Conservation (phyloP, 2,888 invertebrate species). For the Heliconius sara region DNA sequence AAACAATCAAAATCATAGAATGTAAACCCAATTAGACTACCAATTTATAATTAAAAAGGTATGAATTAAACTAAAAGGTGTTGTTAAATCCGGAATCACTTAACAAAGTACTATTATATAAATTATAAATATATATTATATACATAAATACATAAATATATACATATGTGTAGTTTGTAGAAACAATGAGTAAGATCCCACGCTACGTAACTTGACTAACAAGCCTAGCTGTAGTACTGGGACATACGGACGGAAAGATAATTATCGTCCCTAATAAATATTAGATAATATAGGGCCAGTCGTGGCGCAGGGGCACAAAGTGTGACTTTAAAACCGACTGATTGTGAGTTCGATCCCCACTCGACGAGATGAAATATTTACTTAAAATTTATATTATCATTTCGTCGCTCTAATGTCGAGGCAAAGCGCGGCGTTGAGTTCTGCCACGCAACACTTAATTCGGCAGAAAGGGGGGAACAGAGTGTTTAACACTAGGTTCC, state of each 20-base stretch:
- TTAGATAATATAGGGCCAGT: too few species aligned
- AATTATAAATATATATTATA: neutral
- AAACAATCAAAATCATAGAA: neutral
- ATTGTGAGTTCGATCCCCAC: too few species aligned
- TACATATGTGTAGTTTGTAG: conserved; percentile 14
- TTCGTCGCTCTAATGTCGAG: too few species aligned
- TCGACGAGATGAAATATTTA: too few species aligned
- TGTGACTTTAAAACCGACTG: too few species aligned
- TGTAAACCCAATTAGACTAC: neutral
- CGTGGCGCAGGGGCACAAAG: too few species aligned
- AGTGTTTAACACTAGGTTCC: too few species aligned
- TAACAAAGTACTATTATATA: conserved; percentile 17
- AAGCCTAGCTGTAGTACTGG: conserved; percentile 35
- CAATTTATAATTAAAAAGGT: conserved; percentile 23
- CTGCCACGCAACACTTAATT: too few species aligned
- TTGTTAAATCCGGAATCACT: conserved; percentile 10
- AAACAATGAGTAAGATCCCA: conserved; percentile 40
- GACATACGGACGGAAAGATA: conserved; percentile 29
- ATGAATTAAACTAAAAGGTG: conserved; percentile 20
- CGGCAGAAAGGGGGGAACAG: too few species aligned
- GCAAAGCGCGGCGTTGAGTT: too few species aligned
- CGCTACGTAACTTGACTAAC: conserved; percentile 41
- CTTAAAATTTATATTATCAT: too few species aligned
- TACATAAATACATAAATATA: neutral
- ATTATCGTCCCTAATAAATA: neutral